Conservation (phyloP, 1,140 invertebrate genomes). For the Dysdera silvatica region DNA sequence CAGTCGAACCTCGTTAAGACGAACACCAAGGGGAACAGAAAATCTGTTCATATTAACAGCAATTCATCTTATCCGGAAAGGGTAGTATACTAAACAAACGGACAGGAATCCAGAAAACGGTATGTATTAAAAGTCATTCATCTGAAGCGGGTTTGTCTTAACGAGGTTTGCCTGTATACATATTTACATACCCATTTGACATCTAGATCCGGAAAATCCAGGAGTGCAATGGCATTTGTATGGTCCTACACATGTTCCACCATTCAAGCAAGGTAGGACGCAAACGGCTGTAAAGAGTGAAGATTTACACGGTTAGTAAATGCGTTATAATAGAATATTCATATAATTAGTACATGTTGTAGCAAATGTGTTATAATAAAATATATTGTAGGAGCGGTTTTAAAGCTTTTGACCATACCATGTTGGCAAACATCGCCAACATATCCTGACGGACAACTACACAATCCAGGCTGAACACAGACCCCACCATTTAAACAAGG, state of each 20-base stretch:
- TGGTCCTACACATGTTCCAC: constrained; percentile 31
- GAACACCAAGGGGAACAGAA: too few relatives aligned
- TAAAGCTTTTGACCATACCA: constrained; percentile 32
- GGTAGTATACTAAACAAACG: too few relatives aligned
- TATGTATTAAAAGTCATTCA: too few relatives aligned
- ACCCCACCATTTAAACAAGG: constrained; percentile 44
- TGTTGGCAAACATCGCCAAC: constrained; percentile 40
- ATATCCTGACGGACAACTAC: constrained; percentile 42
- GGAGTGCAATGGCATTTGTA: constrained; percentile 30
- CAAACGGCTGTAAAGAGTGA: constrained; percentile 24
- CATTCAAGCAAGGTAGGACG: constrained; percentile 30
- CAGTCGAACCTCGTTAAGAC: too few relatives aligned
- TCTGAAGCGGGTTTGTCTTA: too few relatives aligned
- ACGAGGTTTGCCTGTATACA: too few relatives aligned
- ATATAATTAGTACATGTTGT: background rate
- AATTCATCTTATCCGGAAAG: too few relatives aligned
- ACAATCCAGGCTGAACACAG: constrained; percentile 42
- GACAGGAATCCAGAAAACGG: too few relatives aligned
- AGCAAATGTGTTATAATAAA: background rate
- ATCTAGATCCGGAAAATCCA: constrained; percentile 28
- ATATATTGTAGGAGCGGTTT: background rate
- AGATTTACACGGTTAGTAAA: background rate
- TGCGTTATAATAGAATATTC: background rate
- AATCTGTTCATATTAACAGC: too few relatives aligned
- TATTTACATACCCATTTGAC: constrained; percentile 21